Evolutionary conservation across 2,888 invertebrate genomes (phyloP), one percentile per base, ranked within the genome.

Genomic region (Lithophane leautieri): DNA sequence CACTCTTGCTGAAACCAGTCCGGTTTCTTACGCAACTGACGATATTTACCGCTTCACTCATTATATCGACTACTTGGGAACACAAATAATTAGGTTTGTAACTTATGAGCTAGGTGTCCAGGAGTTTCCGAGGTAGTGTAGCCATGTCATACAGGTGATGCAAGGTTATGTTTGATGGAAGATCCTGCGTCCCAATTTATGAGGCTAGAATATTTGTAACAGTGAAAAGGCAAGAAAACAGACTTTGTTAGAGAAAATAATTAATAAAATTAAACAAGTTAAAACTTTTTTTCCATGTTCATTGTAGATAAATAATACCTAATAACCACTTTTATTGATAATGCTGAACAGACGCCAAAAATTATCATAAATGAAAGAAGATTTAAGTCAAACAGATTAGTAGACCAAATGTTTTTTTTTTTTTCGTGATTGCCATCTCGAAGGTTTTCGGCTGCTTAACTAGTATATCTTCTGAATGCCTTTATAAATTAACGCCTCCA

Each of bases 1-100:
- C 87, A 83, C 86, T 86, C 76, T 81, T 81, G 25, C 86, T 86
- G 86, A 81, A 85, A 87, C 88, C 81, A 78, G 86, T 83, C 65
- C 60, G 11, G 44, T 50, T 22, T 75, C 47, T 87, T 80, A 25
- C 58, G 76, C 54, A 86, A 87, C 52, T 34, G 25, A 4, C 28
- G 66, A 52, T 79, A 77, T 76, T 74, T 73, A 73, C 69, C 66
- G 28, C 56, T 47, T 47, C 47, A 63, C 74, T 79, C 67, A 78
- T 78, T 78, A 79, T 73, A 70, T 81, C 63, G 42, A 52, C 62
- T 68, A 67, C 74, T 66, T 73, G 44, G 47, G 68, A 62, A 73
- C 65, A 54, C 1, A 12, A 62, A 47, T 60, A 65, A 73, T 76
- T 61, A 76, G 28, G 16, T 34, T 34, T 52, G 14, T n/a, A 28